Evolutionary conservation across 30 jellyfish, hydroid and myxozoan species (phyloP).

Genomic region (Nemopilema nomurai): DNA sequence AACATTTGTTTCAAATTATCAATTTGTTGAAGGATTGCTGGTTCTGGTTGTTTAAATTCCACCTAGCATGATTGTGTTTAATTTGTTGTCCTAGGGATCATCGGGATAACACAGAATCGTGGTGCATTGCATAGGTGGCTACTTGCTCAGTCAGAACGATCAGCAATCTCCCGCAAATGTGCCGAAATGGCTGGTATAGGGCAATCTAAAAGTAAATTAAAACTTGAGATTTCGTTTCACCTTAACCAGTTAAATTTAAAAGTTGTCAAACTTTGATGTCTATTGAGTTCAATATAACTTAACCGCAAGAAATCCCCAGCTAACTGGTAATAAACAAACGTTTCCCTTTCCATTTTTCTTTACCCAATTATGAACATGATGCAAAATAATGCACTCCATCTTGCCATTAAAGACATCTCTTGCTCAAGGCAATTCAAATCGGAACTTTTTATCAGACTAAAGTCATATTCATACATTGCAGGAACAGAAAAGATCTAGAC

Average conservation of each 20-base stretch:
- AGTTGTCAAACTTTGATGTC: background rate
- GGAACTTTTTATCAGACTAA: background rate
- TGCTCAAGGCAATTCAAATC: background rate
- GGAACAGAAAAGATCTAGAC: constrained; percentile 41
- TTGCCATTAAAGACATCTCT: background rate
- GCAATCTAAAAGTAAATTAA: background rate
- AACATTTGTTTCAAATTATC: background rate
- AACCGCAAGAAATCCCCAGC: background rate
- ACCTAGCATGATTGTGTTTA: constrained; percentile 5
- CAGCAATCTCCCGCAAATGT: constrained; percentile 34
- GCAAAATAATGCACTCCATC: constrained; percentile 6
- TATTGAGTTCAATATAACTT: background rate
- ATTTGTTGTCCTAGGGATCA: constrained; percentile 14
- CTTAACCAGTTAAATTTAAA: background rate
- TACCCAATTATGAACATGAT: background rate
- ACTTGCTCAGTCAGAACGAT: constrained; percentile 15
- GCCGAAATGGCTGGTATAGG: constrained; percentile 31
- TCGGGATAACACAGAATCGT: constrained; percentile 15
- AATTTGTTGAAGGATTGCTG: background rate
- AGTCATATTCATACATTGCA: background rate
- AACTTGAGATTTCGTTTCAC: background rate
- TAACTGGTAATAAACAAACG: background rate
- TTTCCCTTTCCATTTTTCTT: background rate
- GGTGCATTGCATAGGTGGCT: constrained; percentile 41
- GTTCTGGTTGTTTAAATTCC: background rate